These are phyloP conservation scores for Callosobruchus maculatus DNA, from an alignment of 2,888 invertebrate species.

Conservation along the genomic window DNA sequence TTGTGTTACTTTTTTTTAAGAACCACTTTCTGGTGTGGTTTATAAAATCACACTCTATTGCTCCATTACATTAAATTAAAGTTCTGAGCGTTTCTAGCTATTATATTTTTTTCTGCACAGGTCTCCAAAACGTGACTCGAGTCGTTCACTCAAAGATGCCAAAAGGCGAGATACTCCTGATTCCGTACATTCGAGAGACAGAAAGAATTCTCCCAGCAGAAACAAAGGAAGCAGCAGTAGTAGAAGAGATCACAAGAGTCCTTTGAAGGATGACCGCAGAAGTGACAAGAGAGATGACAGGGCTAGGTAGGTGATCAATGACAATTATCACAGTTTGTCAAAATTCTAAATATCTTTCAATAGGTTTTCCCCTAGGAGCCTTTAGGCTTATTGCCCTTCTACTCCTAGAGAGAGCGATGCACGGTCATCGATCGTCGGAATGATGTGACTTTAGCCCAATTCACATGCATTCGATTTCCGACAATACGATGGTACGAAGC, in stretches of 20 bases:
- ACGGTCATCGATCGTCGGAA: too few relatives aligned
- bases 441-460: too few relatives aligned
- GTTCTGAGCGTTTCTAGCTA: background rate
- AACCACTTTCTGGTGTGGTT: too few relatives aligned
- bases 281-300: conserved; percentile 50
- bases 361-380: too few relatives aligned
- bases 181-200: conserved; percentile 44
- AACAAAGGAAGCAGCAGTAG: conserved; percentile 35
- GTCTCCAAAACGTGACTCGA: conserved; percentile 43
- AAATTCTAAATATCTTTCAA: background rate
- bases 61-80: background rate
- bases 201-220: conserved; percentile 39
- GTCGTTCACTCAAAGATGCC: conserved; percentile 33
- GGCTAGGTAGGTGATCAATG: conserved; percentile 37
- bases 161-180: conserved; percentile 48
- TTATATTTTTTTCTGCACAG: conserved; percentile 20
- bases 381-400: too few relatives aligned
- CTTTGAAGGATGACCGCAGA: conserved; percentile 50
- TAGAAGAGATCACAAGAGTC: conserved; percentile 41
- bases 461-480: too few relatives aligned
- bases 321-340: background rate
- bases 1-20: too few relatives aligned
- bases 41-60: too few relatives aligned
- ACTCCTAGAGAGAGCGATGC: too few relatives aligned
- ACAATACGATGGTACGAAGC: too few relatives aligned